Evolutionary conservation across 1,140 invertebrate genomes (phyloP), one percentile per base, ranked within the genome.

Genomic region (Bombus waltoni): DNA sequence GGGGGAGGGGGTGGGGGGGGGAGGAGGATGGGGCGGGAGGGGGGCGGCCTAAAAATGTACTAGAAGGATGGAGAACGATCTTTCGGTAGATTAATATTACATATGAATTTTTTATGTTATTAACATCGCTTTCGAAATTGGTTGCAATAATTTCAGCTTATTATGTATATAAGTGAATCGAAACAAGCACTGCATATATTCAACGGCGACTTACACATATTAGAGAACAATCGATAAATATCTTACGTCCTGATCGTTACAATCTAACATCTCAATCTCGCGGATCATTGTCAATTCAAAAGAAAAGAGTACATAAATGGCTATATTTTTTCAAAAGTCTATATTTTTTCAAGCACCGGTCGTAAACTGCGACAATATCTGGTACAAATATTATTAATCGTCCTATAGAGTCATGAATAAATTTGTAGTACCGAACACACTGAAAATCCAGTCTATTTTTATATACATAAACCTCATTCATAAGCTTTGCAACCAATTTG

Each of bases 381-480:
- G 65, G 25, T 35, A 40, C 11, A 35, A 47, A 44, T 28, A 9
- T 68, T 22, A 42, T 38, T 44, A 28, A 66, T 87, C 35, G 35
- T 18, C n/a, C n/a, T n/a, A n/a, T n/a, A n/a, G n/a, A n/a, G n/a
- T n/a, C n/a, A n/a, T n/a, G n/a, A n/a, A n/a, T n/a, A n/a, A n/a
- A n/a, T n/a, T n/a, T n/a, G n/a, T n/a, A n/a, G n/a, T n/a, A n/a
- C n/a, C n/a, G n/a, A n/a, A n/a, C n/a, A n/a, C n/a, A n/a, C n/a
- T n/a, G 65, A 72, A 79, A 85, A 66, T 47, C 79, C 87, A 65
- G 78, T 77, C 88, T 90, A 90, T 90, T 90, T 90, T 89, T 91
- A 88, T 90, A 87, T 59, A 38, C 28, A n/a, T 53, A 85, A 85
- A 65, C 35, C 35, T 70, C 70, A n/a, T 73, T 70, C 42, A 68